phyloP scores from a whole-genome alignment of 2,888 invertebrate genomes.

The Cheiracanthium punctorium region DNA sequence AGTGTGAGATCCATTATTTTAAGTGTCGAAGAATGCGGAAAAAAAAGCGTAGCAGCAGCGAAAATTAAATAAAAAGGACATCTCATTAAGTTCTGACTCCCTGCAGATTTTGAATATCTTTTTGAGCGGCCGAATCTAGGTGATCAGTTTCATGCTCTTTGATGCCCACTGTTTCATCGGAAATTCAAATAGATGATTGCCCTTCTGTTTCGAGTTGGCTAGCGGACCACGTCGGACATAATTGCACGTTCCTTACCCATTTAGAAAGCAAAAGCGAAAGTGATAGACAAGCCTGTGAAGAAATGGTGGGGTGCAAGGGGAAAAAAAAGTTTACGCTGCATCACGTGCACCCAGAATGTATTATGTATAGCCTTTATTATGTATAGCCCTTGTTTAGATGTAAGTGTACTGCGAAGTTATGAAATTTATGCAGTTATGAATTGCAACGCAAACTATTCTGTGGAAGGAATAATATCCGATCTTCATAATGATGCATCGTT shows the following conservation, averaged over 20 bases:
- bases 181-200: neutral
- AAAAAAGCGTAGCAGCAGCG: too few species aligned
- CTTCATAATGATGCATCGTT: too few species aligned
- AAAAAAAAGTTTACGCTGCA: too few species aligned
- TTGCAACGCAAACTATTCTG: too few species aligned
- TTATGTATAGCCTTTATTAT: too few species aligned
- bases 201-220: neutral
- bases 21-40: neutral
- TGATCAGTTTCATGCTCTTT: neutral
- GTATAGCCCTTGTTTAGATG: too few species aligned
- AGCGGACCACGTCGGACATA: neutral
- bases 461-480: too few species aligned
- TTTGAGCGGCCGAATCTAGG: neutral
- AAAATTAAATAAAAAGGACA: neutral
- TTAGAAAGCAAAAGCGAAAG: neutral
- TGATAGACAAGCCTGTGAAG: neutral
- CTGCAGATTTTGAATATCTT: neutral
- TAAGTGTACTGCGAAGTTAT: too few species aligned
- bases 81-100: conserved; percentile 2
- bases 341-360: too few species aligned
- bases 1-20: neutral
- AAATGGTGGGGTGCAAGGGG: too few species aligned
- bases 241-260: neutral
- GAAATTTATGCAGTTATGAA: too few species aligned
- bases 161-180: neutral